Conservation (phyloP, 2,888 invertebrate genomes). For the Mythimna impura region DNA sequence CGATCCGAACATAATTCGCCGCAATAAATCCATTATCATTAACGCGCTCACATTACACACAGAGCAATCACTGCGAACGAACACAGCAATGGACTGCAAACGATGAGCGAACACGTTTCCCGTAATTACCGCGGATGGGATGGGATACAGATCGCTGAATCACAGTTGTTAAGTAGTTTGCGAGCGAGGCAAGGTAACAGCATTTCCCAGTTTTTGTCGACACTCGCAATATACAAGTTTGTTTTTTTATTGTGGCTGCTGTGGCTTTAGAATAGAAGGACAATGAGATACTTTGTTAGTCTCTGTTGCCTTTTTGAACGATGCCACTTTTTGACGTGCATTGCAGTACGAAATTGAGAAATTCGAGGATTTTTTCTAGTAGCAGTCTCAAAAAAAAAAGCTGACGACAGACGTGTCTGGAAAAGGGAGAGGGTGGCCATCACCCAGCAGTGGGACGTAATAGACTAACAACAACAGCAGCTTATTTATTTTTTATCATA, state of each 20-base stretch:
- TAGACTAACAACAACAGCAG: no score
- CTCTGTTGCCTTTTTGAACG: background rate
- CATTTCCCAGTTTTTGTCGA: conserved; percentile 35
- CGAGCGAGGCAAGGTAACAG: conserved; percentile 16
- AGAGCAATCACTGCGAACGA: conserved; percentile 21
- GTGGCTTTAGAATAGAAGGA: background rate
- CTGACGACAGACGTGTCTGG: no score
- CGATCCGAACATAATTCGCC: background rate
- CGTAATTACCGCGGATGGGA: background rate
- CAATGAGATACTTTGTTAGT: background rate
- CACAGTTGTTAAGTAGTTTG: conserved; percentile 50
- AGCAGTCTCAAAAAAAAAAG: no score
- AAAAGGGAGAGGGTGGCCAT: no score
- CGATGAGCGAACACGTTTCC: conserved; percentile 24
- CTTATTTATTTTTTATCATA: no score
- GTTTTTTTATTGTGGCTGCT: conserved; percentile 13
- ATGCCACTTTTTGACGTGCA: no score
- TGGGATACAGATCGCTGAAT: conserved; percentile 36
- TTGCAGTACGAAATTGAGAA: no score
- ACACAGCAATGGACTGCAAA: conserved; percentile 34
- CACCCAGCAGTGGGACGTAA: no score
- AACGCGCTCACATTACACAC: background rate
- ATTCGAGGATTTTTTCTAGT: no score
- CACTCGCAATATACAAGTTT: conserved; percentile 13
- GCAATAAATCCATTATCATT: conserved; percentile 21